A percentile compares a stretch with the other conserved stretches of the same genome.
These are phyloP conservation scores for Furcifer pardalis DNA, from an alignment of 2,797 vertebrate genomes.

Conservation along the genomic window DNA sequence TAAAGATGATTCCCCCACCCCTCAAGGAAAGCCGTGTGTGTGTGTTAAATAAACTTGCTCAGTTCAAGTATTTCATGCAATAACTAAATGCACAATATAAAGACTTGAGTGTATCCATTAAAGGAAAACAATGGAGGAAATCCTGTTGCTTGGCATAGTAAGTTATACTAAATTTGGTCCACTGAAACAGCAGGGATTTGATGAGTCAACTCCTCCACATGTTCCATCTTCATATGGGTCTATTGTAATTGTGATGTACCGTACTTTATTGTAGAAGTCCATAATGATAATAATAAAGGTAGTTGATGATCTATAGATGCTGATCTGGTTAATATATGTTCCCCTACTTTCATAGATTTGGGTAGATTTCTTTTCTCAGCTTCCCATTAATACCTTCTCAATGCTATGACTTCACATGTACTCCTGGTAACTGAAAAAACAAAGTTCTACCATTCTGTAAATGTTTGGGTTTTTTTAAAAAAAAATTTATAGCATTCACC, in stretches of 20 bases:
- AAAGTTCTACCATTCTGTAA: not conserved
- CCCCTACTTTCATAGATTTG: not conserved
- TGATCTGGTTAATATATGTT: too few relatives aligned
- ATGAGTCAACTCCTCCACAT: too few relatives aligned
- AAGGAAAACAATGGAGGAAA: too few relatives aligned
- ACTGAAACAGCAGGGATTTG: too few relatives aligned
- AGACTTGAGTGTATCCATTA: slow-evolving; percentile 47
- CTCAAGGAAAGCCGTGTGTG: slow-evolving; percentile 20
- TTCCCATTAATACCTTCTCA: not conserved
- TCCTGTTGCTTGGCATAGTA: too few relatives aligned
- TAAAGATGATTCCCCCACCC: slow-evolving; percentile 61
- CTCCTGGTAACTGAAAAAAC: not conserved
- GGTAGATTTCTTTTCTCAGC: not conserved
- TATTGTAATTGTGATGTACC: too few relatives aligned
- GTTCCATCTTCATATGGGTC: too few relatives aligned
- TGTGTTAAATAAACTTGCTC: slow-evolving; percentile 59
- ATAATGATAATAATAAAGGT: too few relatives aligned
- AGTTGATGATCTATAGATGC: too few relatives aligned
- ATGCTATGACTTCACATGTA: not conserved
- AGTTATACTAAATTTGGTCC: too few relatives aligned
- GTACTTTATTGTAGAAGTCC: too few relatives aligned
- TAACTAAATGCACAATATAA: slow-evolving; percentile 26
- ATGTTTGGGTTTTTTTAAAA: not conserved
- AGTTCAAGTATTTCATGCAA: slow-evolving; percentile 5
- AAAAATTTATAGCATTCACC: slow-evolving; percentile 3